Base-by-base conservation (phyloP, 2,888 invertebrate genomes). In the Elmis aenea region DNA sequence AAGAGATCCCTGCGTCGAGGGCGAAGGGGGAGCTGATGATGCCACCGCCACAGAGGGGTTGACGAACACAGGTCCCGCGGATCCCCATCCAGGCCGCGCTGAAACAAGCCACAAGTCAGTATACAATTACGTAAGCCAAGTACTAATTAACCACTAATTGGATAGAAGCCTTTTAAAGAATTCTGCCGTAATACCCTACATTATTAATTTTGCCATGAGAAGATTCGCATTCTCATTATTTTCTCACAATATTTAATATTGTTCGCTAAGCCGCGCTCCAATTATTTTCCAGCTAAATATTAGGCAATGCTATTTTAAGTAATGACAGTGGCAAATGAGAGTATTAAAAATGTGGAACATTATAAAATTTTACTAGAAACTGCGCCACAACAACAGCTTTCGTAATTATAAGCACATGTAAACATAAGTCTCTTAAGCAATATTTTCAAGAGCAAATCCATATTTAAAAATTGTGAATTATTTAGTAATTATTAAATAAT, bases 21-120 rank as follows among this genome's bases (percentile, higher is more conserved):
- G 18, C 3, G 36, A 33, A 12, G 38, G 31, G 9, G 29, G 50
- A 9, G 42, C 32, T 34, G 37, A 41, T 14, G 30, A 30, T 18
- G 50, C 45, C 4, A 48, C 45, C 10, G 44, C 47, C 9, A 48
- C 45, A 11, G 54, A 53, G 11, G 61, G 58, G 40, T 63, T 63
- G 35, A 64, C 52, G 48, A 65, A 65, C 28, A 65, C 63, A 11
- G 64, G 65, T 26, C 59, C 64, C 28, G 56, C 54, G n/a, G 52
- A 51, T 14, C 52, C 47, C 13, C 41, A 26, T 9, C 44, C 48
- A 3, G 51, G 40, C 33, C 48, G 42, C 20, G 42, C 63, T 62
- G 57, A 29, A 61, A 46, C 29, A 45, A 36, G 28, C 26, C 16
- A 42, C 30, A 32, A 36, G 37, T 42, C 33, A 38, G 30, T 36